These are phyloP conservation scores for Diacarnus erythraeanus DNA, from an alignment of 37 sponge, comb jelly and placozoan genomes.

Conservation along the genomic window DNA sequence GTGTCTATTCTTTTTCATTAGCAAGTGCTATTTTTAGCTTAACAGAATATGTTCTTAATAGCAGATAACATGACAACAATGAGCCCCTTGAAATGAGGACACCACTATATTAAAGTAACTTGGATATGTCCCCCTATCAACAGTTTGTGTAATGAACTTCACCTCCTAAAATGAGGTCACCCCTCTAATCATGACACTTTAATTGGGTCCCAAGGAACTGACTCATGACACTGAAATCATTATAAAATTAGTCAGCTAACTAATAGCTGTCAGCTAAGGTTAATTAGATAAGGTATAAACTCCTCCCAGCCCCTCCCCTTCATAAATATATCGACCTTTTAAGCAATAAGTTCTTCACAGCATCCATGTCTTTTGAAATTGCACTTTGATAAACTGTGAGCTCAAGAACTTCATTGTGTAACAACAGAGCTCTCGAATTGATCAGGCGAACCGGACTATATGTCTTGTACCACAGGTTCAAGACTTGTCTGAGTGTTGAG, in stretches of 20 bases:
- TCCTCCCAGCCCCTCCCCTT: too few species aligned
- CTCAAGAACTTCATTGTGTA: slow-evolving; percentile 72
- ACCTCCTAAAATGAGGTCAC: too few species aligned
- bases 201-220: too few species aligned
- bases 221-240: too few species aligned
- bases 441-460: slow-evolving; percentile 72
- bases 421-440: slow-evolving; percentile 40
- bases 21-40: neutral
- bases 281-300: neutral
- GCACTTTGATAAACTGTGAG: slow-evolving; percentile 61
- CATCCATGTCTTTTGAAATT: slow-evolving; percentile 77
- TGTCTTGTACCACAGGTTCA: slow-evolving; percentile 84
- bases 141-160: too few species aligned
- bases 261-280: too few species aligned
- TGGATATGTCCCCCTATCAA: too few species aligned
- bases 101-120: too few species aligned
- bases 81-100: neutral
- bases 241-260: too few species aligned
- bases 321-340: slow-evolving; percentile 77
- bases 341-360: slow-evolving; percentile 61
- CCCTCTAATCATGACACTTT: too few species aligned
- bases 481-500: slow-evolving; percentile 79
- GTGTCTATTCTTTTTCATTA: neutral
- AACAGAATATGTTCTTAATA: neutral
- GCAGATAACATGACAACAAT: neutral